Evolutionary conservation across 2,113 vertebrate genomes (phyloP).

Genomic region (Abramis brama): DNA sequence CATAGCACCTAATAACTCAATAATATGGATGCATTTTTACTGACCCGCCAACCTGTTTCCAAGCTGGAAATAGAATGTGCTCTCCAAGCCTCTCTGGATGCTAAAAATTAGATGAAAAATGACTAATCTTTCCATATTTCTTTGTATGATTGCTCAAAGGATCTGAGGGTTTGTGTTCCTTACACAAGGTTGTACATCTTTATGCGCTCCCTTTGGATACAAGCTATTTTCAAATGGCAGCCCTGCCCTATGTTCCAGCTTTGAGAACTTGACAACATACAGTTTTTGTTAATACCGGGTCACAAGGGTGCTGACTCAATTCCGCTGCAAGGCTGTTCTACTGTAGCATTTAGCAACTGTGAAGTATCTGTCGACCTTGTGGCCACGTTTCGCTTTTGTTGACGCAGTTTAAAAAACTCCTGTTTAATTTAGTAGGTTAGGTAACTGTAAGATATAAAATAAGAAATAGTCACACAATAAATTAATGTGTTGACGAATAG

Average conservation of each 20-base stretch:
- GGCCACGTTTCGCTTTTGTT: background rate
- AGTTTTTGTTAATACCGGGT: conserved; percentile 3
- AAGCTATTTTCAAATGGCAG: background rate
- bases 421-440: background rate
- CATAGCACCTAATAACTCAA: background rate
- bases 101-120: background rate
- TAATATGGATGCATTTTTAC: background rate
- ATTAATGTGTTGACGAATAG: no score
- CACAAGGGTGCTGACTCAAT: conserved; percentile 10
- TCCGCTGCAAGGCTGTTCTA: background rate
- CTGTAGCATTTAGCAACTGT: conserved; percentile 15
- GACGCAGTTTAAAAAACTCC: background rate
- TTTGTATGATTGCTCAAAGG: conserved; percentile 4
- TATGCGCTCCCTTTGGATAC: background rate
- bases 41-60: background rate
- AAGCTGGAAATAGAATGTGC: background rate
- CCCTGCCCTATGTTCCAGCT: conserved; percentile 12
- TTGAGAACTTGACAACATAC: background rate
- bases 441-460: background rate
- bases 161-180: background rate
- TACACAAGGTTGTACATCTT: background rate
- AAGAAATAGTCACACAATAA: no score
- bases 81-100: background rate
- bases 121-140: background rate
- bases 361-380: background rate